Conservation (phyloP, 1,140 invertebrate genomes). For the Drosophila pruinosa region DNA sequence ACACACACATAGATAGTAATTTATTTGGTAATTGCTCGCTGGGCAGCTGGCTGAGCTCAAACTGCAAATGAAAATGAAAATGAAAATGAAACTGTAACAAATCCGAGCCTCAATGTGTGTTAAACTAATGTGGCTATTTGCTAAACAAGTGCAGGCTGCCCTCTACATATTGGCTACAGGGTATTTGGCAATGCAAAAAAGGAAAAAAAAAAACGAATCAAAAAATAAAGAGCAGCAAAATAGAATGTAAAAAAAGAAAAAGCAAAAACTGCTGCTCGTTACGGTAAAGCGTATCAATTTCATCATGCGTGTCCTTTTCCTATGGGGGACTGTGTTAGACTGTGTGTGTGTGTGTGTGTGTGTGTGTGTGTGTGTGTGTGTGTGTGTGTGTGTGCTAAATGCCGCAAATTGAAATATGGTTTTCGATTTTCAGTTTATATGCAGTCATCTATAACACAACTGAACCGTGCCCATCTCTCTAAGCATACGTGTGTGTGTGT, state of each 20-base stretch:
- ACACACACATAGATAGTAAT: slow-evolving; percentile 38
- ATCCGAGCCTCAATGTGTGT: no score
- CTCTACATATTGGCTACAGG: not conserved
- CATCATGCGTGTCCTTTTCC: slow-evolving; percentile 71
- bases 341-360: not conserved
- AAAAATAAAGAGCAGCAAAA: not conserved
- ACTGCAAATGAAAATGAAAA: no score
- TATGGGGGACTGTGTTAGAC: not conserved
- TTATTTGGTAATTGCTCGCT: slow-evolving; percentile 62
- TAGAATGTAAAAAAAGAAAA: slow-evolving; percentile 1
- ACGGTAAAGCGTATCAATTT: slow-evolving; percentile 74
- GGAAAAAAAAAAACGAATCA: not conserved
- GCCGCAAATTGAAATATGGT: slow-evolving; percentile 80
- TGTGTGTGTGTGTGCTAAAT: slow-evolving; percentile 68
- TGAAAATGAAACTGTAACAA: no score
- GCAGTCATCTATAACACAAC: slow-evolving; percentile 77
- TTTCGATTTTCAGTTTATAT: slow-evolving; percentile 81
- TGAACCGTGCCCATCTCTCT: slow-evolving; percentile 33
- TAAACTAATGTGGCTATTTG: no score
- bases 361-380: slow-evolving; percentile 1
- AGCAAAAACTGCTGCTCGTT: slow-evolving; percentile 47
- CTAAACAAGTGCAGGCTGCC: not conserved
- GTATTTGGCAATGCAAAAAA: not conserved
- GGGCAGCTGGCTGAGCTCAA: slow-evolving; percentile 5
- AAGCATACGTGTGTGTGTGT: not conserved